Base-by-base conservation (phyloP, 2,797 vertebrate species). In the Enteromius anoplus region DNA sequence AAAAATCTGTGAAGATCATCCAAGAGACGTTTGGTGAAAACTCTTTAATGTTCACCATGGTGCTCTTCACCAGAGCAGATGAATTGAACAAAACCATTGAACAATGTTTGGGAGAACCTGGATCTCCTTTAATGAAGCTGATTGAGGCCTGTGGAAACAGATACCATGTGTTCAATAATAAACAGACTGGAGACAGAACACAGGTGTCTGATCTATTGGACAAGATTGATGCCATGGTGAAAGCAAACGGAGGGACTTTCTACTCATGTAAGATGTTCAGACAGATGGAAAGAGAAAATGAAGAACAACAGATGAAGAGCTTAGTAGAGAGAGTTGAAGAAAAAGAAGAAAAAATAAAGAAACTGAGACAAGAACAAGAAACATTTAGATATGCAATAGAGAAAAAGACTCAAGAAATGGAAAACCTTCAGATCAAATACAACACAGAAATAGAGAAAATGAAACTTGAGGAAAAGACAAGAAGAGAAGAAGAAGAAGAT, bases 51-150 rank as follows among this genome's bases (percentile, higher is more conserved):
- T 58, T 15, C 40, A 65, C 68, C 0, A 73, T 68, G 2, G 58
- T 82, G 26, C 58, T 82, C 29, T 75, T 82, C 23, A 82, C 81
- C 42, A 29, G 53, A 62, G 80, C 69, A 32, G 80, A 81, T 17
- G 3, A 49, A 17, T 19, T 81, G 9, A 60, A 55, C 3, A 77
- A 37, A 42, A 62, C 21, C 6, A 26, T 60, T 60, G 53, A 60
- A 15, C 34, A 60, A 34, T 62, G n/a, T n/a, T 23, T 77, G 21
- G 53, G 75, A 26, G 26, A 62, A 65, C 37, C 73, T 21, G 73
- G 51, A 75, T 58, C 73, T 75, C 6, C 6, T 17, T 15, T 53
- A 7, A 7, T 47, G 45, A 53, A 7, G 11, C 71, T 75, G 12
- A 53, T 75, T 19, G 29, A 55, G 37, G 2, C 29, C 1, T 34